Evolutionary conservation across 2,888 invertebrate species (phyloP), one percentile per base, ranked within the genome.

Genomic region (Helobdella robusta): DNA sequence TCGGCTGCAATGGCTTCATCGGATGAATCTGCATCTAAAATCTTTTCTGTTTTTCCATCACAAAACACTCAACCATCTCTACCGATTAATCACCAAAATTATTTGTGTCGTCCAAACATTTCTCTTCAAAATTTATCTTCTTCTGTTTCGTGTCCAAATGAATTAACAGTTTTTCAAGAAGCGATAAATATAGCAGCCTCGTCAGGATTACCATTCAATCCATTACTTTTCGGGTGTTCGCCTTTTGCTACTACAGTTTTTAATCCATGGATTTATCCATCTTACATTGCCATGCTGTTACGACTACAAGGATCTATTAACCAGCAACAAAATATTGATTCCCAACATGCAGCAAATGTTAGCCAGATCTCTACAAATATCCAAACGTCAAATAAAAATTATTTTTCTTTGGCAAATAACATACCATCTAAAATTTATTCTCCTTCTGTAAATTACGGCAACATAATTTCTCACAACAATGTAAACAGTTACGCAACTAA

Each of bases 111-210:
- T 34, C 59, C 54, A 28, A 59, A 48, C 35, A 46, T 66, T 28
- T 35, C 61, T 40, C 2, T 32, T 35, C 50, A 68, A 23, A 60
- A 25, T 48, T 54, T 56, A 59, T 44, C 60, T 20, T 20, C 32
- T 36, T 36, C 61, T 36, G 35, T 63, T 36, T 35, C 64, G 40
- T 20, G 50, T 52, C 50, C 59, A 35, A 11, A 48, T 28, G 35
- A n/a, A 46, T 35, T 44, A 50, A 60, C 15, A 30, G 44, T 32
- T 8, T 35, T 65, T 44, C 44, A 20, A 59, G 50, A 50, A 44
- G 30, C 61, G 11, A 60, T 36, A 4, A 30, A 64, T 71, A n/a
- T 75, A 70, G 63, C 73, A 70, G 72, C 75, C 25, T 61, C 64
- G 18, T 25, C 34, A 6, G 59, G 44, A 11, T 32, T 28, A 32